phyloP scores from a whole-genome alignment of 2,888 invertebrate genomes.

The Drosophila neotestacea region DNA sequence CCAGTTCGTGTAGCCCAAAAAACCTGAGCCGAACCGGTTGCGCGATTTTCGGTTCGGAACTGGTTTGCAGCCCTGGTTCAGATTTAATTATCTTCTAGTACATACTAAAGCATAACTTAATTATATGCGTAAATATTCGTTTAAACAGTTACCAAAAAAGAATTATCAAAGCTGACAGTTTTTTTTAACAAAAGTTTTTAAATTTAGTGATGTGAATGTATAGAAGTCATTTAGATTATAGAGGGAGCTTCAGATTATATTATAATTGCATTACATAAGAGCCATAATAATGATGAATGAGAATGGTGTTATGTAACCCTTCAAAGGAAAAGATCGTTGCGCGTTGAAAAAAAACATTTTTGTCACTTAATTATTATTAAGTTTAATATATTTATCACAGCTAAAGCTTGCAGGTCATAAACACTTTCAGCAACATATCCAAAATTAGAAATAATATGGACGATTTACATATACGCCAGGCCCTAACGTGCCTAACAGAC shows the following conservation, averaged over 20 bases:
- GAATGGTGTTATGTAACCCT: not conserved
- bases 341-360: not conserved
- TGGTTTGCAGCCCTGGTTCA: too few relatives aligned
- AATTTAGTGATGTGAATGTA: not conserved
- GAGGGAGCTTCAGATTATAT: not conserved
- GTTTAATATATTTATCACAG: not conserved
- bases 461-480: not conserved
- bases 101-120: constrained; percentile 1
- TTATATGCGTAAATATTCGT: not conserved
- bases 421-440: not conserved
- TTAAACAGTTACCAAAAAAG: constrained; percentile 19
- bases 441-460: constrained; percentile 1
- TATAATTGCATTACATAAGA: not conserved
- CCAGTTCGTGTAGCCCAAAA: too few relatives aligned
- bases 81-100: not conserved
- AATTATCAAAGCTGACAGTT: constrained; percentile 10
- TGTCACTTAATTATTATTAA: not conserved
- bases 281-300: not conserved
- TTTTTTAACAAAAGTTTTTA: not conserved
- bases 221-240: not conserved
- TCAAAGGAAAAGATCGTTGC: not conserved
- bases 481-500: not conserved
- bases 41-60: too few relatives aligned
- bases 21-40: too few relatives aligned
- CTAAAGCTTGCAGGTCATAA: constrained; percentile 1